These are phyloP conservation scores for Crotalus tigris DNA, from an alignment of 2,113 vertebrate species.

Conservation along the genomic window DNA sequence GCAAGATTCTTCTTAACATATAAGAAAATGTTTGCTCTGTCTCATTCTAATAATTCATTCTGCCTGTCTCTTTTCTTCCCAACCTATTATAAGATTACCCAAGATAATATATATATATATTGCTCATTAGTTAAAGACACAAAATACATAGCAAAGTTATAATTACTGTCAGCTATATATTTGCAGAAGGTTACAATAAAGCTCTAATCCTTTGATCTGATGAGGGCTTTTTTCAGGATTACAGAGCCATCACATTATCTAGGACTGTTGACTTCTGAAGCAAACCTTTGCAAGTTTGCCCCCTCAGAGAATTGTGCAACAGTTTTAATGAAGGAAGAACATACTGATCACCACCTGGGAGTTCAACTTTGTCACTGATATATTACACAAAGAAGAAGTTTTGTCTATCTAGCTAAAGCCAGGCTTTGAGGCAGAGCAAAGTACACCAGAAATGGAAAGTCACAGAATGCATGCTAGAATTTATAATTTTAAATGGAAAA, in stretches of 20 bases:
- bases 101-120: conserved; percentile 60
- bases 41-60: conserved; percentile 61
- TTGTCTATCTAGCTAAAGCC: neutral
- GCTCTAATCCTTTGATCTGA: neutral
- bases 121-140: conserved; percentile 46
- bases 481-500: neutral
- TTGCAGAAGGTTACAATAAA: neutral
- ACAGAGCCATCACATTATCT: neutral
- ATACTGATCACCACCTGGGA: neutral
- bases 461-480: neutral
- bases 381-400: neutral
- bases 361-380: neutral
- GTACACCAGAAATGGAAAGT: neutral
- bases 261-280: neutral
- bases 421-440: neutral
- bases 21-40: conserved; percentile 65
- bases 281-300: neutral
- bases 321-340: neutral
- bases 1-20: conserved; percentile 60
- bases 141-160: conserved; percentile 24
- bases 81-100: conserved; percentile 50
- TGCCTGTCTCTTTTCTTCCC: conserved; percentile 46
- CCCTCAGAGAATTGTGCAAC: neutral
- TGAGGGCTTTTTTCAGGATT: neutral
- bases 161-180: conserved; percentile 15